A percentile compares a stretch with the other conserved stretches of the same genome.
These are phyloP conservation scores for Hypena proboscidalis DNA, from an alignment of 2,888 invertebrate species.

Conservation along the genomic window DNA sequence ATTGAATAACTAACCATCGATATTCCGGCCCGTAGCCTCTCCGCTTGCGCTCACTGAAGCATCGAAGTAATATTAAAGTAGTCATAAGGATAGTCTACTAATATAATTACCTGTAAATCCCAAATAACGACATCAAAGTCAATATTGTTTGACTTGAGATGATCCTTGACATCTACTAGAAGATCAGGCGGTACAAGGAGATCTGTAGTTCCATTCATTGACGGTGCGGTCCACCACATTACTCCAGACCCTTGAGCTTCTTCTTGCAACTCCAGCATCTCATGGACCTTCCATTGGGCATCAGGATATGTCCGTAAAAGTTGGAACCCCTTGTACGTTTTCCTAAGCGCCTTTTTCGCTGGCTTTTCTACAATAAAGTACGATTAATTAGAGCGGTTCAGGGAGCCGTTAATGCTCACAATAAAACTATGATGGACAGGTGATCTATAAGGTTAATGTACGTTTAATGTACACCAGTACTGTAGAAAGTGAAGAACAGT, in stretches of 20 bases:
- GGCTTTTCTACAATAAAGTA: slow-evolving; percentile 58
- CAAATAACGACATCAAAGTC: slow-evolving; percentile 88
- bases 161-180: slow-evolving; percentile 84
- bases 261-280: slow-evolving; percentile 76
- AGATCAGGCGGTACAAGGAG: slow-evolving; percentile 90
- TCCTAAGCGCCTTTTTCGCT: slow-evolving; percentile 70
- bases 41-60: no score
- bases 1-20: no score
- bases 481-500: slow-evolving; percentile 50
- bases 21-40: no score
- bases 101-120: slow-evolving; percentile 89
- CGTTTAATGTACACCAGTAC: slow-evolving; percentile 25
- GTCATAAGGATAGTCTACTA: background rate
- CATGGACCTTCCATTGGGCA: slow-evolving; percentile 72
- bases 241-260: slow-evolving; percentile 79
- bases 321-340: slow-evolving; percentile 85
- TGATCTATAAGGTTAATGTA: slow-evolving; percentile 6
- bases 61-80: background rate
- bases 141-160: slow-evolving; percentile 86
- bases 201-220: slow-evolving; percentile 86
- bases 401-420: no score
- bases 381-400: no score
- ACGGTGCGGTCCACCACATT: slow-evolving; percentile 81
- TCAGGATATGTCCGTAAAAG: slow-evolving; percentile 76
- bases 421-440: no score